These are phyloP conservation scores for Pasiphila rectangulata DNA, from an alignment of 2,888 invertebrate species.

Conservation along the genomic window DNA sequence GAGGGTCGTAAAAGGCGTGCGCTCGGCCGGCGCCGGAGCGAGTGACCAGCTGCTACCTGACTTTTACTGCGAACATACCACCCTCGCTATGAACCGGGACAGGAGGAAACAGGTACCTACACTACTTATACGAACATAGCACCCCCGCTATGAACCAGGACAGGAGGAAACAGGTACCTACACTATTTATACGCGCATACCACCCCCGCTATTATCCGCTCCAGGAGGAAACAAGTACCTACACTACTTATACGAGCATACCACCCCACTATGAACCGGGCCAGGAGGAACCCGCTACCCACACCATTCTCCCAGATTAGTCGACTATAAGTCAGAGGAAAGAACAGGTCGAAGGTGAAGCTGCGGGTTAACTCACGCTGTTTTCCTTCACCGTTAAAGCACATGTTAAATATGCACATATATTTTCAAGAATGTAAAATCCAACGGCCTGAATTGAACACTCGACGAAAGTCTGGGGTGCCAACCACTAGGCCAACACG, in stretches of 20 bases:
- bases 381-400: no score
- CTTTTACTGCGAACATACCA: slow-evolving; percentile 97
- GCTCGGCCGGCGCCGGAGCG: slow-evolving; percentile 84
- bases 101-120: slow-evolving; percentile 87
- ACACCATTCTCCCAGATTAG: no score
- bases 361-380: no score
- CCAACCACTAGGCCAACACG: no score
- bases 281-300: slow-evolving; percentile 88
- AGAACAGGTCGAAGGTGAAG: no score
- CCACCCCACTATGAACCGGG: slow-evolving; percentile 95
- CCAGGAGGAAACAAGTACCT: slow-evolving; percentile 88
- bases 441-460: no score
- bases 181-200: slow-evolving; percentile 95
- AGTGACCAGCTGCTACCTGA: slow-evolving; percentile 94
- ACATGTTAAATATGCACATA: no score
- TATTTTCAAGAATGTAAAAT: no score
- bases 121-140: slow-evolving; percentile 95
- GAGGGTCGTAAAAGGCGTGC: slow-evolving; percentile 82
- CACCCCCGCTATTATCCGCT: slow-evolving; percentile 94
- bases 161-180: slow-evolving; percentile 87
- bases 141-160: slow-evolving; percentile 96
- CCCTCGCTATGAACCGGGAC: slow-evolving; percentile 95
- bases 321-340: no score
- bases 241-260: slow-evolving; percentile 93
- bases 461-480: no score